phyloP scores from a whole-genome alignment of 1,140 invertebrate species.

The Drosophila pachea region DNA sequence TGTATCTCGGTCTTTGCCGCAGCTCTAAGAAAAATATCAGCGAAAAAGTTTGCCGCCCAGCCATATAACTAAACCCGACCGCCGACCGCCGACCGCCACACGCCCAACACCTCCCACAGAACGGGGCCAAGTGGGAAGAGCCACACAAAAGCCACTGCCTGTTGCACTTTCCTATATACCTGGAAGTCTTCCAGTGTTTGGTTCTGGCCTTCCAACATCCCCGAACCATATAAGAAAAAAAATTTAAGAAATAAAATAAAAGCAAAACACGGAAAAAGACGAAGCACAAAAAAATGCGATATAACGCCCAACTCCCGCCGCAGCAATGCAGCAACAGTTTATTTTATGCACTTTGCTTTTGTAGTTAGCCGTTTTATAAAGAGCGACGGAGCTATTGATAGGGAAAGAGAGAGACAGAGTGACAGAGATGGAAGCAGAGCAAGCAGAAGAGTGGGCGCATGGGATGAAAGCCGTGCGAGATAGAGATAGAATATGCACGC shows the following conservation, averaged over 20 bases:
- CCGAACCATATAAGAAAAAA: slow-evolving; percentile 39
- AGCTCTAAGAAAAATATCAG: slow-evolving; percentile 31
- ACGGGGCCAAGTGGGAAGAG: slow-evolving; percentile 3
- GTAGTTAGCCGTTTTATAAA: slow-evolving; percentile 21
- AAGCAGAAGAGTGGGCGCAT: background rate
- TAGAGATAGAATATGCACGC: slow-evolving; percentile 1
- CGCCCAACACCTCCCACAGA: slow-evolving; percentile 30
- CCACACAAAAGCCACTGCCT: slow-evolving; percentile 65
- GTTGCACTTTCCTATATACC: slow-evolving; percentile 69
- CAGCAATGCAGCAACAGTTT: slow-evolving; percentile 64
- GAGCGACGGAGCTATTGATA: background rate
- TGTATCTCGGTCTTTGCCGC: slow-evolving; percentile 6
- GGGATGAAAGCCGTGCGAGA: background rate
- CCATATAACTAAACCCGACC: slow-evolving; percentile 8
- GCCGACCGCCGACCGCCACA: slow-evolving; percentile 7
- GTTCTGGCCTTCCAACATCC: slow-evolving; percentile 46
- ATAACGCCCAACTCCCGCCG: slow-evolving; percentile 43
- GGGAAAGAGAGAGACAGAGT: slow-evolving; percentile 16
- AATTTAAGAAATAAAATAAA: slow-evolving; percentile 52
- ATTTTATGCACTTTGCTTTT: slow-evolving; percentile 54
- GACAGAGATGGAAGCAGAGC: background rate
- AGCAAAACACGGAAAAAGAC: slow-evolving; percentile 45
- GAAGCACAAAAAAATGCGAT: slow-evolving; percentile 41
- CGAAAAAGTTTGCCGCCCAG: slow-evolving; percentile 27
- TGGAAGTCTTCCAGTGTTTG: slow-evolving; percentile 33